Evolutionary conservation across 30 jellyfish, hydroid and myxozoan species (phyloP), one percentile per base, ranked within the genome.

Genomic region (Nemopilema nomurai): DNA sequence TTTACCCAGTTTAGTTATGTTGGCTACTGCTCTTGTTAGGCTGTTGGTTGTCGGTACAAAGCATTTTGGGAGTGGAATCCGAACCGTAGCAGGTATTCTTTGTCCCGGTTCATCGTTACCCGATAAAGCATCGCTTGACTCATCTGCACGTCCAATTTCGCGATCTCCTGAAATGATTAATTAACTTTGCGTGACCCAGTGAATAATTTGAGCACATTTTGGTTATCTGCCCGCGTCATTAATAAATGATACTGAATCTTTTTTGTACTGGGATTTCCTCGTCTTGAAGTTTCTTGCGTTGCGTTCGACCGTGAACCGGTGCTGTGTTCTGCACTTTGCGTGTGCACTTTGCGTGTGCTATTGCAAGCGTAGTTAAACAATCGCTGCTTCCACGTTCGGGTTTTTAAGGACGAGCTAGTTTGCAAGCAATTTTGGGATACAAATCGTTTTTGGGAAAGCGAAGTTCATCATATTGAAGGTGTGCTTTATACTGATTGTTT

Each of bases 131-230:
- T 31, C 33, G 76, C 76, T 22, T 21, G 76, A 51, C 75, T 76
- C 86, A 76, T 76, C 62, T 76, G 86, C 63, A 28, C 52, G 62
- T 28, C 62, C 18, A 25, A 29, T 22, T 28, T 72, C 20, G 28
- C 49, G 51, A 51, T 51, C 57, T 30, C 49, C 67, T 80, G 69
- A 67, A 49, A 65, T 80, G 67, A 65, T 80, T 41, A 71, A 65
- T 80, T 49, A 80, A 25, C 82, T 80, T 80, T 63, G 82, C 90
- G 80, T 80, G 90, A 80, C 90, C 90, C 26, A 76, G 74, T 76
- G 86, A 76, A 76, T 50, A 21, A 23, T 24, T 21, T 32, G 74
- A 76, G 52, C 75, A 19, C 52, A 63, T 76, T 76, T 76, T 76
- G 33, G 73, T 63, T 62, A 76, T 51, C 76, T 29, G 8, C 28